A percentile compares a stretch with the other conserved stretches of the same genome.
Evolutionary conservation across 2,113 vertebrate genomes (phyloP).

Genomic region (Siniperca knerii): DNA sequence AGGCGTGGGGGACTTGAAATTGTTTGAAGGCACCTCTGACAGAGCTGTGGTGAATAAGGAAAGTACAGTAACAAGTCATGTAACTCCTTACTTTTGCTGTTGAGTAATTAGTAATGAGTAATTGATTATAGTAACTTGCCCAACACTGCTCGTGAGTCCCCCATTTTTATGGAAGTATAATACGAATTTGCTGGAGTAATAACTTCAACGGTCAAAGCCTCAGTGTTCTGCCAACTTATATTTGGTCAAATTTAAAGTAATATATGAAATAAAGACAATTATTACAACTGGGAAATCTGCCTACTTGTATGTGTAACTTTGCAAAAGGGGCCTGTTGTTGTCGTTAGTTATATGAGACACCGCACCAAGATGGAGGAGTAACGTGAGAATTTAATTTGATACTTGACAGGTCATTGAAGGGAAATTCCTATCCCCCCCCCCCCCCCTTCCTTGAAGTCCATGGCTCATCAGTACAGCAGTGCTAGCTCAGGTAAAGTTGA

Average conservation of each 20-base stretch:
- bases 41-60: not conserved
- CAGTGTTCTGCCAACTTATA: not conserved
- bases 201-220: not conserved
- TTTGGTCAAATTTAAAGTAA: too few relatives aligned
- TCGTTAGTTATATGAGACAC: not conserved
- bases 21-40: not conserved
- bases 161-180: not conserved
- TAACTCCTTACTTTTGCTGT: not conserved
- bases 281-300: not conserved
- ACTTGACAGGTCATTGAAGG: conserved; percentile 3
- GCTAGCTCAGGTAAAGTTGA: not conserved
- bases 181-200: too few relatives aligned
- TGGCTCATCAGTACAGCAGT: not conserved
- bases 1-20: too few relatives aligned
- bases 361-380: not conserved
- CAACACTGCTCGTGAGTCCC: not conserved
- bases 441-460: conserved; percentile 18
- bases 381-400: conserved; percentile 1
- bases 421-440: conserved; percentile 2
- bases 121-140: not conserved
- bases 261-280: too few relatives aligned
- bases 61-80: too few relatives aligned
- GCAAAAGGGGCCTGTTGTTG: not conserved
- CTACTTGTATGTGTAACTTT: not conserved
- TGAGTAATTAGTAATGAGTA: not conserved